These are phyloP conservation scores for Zaprionus lachaisei DNA, from an alignment of 1,140 invertebrate genomes.

Conservation along the genomic window DNA sequence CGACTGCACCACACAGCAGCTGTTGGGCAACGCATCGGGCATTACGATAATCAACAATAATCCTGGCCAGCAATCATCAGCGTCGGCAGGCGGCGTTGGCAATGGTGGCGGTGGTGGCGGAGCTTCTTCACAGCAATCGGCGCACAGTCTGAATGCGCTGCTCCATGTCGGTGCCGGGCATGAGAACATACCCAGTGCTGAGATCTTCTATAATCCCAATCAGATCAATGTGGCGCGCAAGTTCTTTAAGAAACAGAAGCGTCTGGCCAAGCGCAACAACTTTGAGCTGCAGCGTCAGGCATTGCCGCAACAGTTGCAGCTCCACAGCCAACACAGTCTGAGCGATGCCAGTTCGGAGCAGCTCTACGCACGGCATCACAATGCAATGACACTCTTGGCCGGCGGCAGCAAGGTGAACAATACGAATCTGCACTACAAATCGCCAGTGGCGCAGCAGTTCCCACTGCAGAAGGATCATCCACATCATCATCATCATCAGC, in stretches of 20 bases:
- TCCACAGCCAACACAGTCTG: conserved; percentile 79
- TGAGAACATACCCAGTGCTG: conserved; percentile 85
- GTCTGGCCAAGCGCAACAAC: conserved; percentile 91
- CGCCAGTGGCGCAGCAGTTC: conserved; percentile 21
- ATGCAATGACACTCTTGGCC: conserved; percentile 88
- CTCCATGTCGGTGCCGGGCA: conserved; percentile 77
- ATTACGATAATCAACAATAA: conserved; percentile 71
- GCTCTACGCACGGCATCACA: conserved; percentile 84
- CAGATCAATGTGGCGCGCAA: conserved; percentile 96
- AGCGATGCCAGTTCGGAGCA: conserved; percentile 86
- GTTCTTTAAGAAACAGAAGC: conserved; percentile 95
- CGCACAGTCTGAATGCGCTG: conserved; percentile 87
- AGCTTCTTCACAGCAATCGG: conserved; percentile 65
- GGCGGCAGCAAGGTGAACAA: conserved; percentile 90
- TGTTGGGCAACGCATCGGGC: conserved; percentile 20
- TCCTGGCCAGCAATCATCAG: conserved; percentile 47
- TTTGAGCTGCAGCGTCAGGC: conserved; percentile 87
- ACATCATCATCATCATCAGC: not conserved
- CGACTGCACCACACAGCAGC: conserved; percentile 64
- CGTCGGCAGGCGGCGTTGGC: not conserved
- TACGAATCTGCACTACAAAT: conserved; percentile 87
- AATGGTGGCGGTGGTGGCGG: not conserved
- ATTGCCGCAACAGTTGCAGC: conserved; percentile 86
- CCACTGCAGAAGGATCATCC: conserved; percentile 5
- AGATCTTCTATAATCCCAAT: conserved; percentile 96